Evolutionary conservation across 2,113 vertebrate species (phyloP), one percentile per base, ranked within the genome.

Genomic region (Poicephalus gulielmi): DNA sequence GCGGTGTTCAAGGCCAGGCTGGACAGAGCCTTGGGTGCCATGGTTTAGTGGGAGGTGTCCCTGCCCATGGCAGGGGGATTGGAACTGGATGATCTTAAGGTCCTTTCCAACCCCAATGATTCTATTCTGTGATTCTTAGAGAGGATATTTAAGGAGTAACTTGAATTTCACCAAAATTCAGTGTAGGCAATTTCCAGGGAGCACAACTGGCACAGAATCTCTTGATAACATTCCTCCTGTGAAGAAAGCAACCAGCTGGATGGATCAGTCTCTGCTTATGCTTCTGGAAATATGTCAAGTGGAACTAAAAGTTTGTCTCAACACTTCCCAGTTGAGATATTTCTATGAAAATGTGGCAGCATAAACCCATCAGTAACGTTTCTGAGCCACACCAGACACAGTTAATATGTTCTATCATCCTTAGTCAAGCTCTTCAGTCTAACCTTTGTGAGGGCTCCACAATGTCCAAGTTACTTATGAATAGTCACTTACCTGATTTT

Each of bases 401-500:
- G 3, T 12, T 24, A 25, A 11, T 9, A 5, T 8, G 4, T 44
- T 59, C 46, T 11, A 7, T 6, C 24, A n/a, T 73, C 50, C 59
- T 62, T 49, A 76, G 13, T 13, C 44, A 80, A 30, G 23, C 23
- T 47, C 25, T 43, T 8, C 44, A n/a, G 4, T 9, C 46, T 14
- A 33, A 70, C 41, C 11, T 31, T 31, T 4, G 3, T 0, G 17
- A 91, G 19, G 9, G 11, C 17, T 9, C 12, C 62, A 25, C n/a
- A n/a, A 11, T 0, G 11, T 9, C 8, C 7, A n/a, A 52, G 23
- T 8, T 0, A 0, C 16, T 53, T 12, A 11, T 28, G 23, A 49
- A 49, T 5, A 5, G 17, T 27, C 5, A n/a, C 14, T 66, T 80
- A 97, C 96, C 96, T 97, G 91, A 53, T 25, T 91, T 82, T 92